phyloP scores from a whole-genome alignment of 1,140 invertebrate genomes.

The Drosophila micromelanica region DNA sequence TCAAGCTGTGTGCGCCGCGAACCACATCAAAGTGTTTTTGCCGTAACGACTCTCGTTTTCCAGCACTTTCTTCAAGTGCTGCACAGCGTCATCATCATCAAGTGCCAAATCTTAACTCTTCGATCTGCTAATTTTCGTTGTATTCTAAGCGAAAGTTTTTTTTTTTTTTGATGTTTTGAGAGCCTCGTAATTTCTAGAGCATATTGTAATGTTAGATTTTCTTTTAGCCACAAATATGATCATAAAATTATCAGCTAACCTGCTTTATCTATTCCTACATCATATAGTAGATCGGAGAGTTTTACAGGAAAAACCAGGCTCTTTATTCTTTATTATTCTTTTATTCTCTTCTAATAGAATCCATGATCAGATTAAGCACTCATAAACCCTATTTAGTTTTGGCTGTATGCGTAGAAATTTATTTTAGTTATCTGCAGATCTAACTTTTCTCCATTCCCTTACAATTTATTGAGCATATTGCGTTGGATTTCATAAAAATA shows the following conservation, averaged over 20 bases:
- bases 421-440: not conserved
- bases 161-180: not conserved
- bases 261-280: too few relatives aligned
- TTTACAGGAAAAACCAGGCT: too few relatives aligned
- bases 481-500: slow-evolving; percentile 2
- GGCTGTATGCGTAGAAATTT: not conserved
- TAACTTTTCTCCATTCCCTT: slow-evolving; percentile 29
- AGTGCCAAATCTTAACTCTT: slow-evolving; percentile 30
- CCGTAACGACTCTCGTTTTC: slow-evolving; percentile 55
- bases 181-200: slow-evolving; percentile 3
- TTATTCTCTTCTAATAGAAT: too few relatives aligned
- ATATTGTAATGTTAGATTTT: not conserved
- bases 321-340: too few relatives aligned
- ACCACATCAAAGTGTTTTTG: slow-evolving; percentile 44
- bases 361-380: too few relatives aligned
- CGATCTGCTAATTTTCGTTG: slow-evolving; percentile 29
- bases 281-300: too few relatives aligned
- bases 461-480: slow-evolving; percentile 31
- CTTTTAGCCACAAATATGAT: too few relatives aligned
- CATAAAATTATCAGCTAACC: too few relatives aligned
- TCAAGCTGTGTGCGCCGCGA: slow-evolving; percentile 3
- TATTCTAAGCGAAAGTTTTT: slow-evolving; percentile 33
- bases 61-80: slow-evolving; percentile 57
- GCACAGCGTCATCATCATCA: slow-evolving; percentile 7
- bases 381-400: not conserved